phyloP scores from a whole-genome alignment of 2,888 invertebrate species.

The Dynastes maya region DNA sequence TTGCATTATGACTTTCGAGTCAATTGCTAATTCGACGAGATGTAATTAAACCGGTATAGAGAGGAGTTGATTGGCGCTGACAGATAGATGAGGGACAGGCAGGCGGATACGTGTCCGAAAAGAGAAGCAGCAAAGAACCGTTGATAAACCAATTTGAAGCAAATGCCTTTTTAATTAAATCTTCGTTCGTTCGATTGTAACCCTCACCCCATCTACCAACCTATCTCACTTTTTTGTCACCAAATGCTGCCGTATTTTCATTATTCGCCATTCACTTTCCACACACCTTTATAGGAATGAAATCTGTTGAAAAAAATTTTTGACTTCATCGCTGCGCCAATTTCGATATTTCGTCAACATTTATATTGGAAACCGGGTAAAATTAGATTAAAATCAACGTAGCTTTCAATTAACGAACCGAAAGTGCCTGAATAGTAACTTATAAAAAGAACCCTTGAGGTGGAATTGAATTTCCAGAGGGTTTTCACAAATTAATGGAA shows the following conservation, averaged over 20 bases:
- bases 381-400: slow-evolving; percentile 32
- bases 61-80: slow-evolving; percentile 43
- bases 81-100: slow-evolving; percentile 37
- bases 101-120: slow-evolving; percentile 22
- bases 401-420: slow-evolving; percentile 22
- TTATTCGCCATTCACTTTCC: slow-evolving; percentile 25
- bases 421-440: neutral
- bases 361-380: slow-evolving; percentile 34
- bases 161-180: slow-evolving; percentile 49
- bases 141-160: slow-evolving; percentile 45
- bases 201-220: slow-evolving; percentile 26
- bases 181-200: slow-evolving; percentile 31
- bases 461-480: slow-evolving; percentile 15
- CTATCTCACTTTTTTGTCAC: slow-evolving; percentile 13
- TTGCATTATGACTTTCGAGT: slow-evolving; percentile 48
- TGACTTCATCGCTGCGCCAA: slow-evolving; percentile 23
- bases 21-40: slow-evolving; percentile 53
- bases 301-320: slow-evolving; percentile 30
- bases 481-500: neutral
- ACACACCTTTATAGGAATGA: slow-evolving; percentile 35
- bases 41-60: slow-evolving; percentile 50
- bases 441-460: neutral
- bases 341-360: slow-evolving; percentile 23
- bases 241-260: neutral
- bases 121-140: slow-evolving; percentile 30